Percentiles rank a stretch among this genome's conserved stretches.
Evolutionary conservation across 2,113 vertebrate species (phyloP).

Genomic region (Nothocercus nigrocapillus): DNA sequence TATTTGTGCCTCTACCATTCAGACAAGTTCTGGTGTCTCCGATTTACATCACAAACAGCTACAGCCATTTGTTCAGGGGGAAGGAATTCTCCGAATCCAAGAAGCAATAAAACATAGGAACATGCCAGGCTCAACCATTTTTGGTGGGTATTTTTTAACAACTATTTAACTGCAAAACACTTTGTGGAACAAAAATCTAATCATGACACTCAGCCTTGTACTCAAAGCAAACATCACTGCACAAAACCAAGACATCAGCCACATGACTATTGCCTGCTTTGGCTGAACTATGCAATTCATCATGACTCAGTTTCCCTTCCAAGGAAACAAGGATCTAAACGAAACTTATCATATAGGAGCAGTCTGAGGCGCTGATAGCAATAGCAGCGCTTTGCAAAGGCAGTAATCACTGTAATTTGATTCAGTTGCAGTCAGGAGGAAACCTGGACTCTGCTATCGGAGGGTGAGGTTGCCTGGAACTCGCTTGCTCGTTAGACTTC

Average conservation of each 20-base stretch:
- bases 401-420: neutral
- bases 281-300: neutral
- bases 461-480: constrained; percentile 7
- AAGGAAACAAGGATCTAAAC: neutral
- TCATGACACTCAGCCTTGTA: neutral
- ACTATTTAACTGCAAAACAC: neutral
- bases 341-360: neutral
- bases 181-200: rapidly evolving
- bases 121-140: neutral
- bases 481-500: neutral
- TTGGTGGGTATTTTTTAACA: neutral
- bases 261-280: rapidly evolving
- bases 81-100: neutral
- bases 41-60: neutral
- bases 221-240: neutral
- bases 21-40: neutral
- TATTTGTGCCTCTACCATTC: neutral
- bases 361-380: neutral
- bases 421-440: neutral
- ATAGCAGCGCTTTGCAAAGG: neutral
- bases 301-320: neutral
- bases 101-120: neutral
- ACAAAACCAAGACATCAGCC: neutral
- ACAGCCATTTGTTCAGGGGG: neutral
- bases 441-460: neutral